Evolutionary conservation across 2,113 vertebrate species (phyloP), one percentile per base, ranked within the genome.

Genomic region (Ailuropoda melanoleuca): DNA sequence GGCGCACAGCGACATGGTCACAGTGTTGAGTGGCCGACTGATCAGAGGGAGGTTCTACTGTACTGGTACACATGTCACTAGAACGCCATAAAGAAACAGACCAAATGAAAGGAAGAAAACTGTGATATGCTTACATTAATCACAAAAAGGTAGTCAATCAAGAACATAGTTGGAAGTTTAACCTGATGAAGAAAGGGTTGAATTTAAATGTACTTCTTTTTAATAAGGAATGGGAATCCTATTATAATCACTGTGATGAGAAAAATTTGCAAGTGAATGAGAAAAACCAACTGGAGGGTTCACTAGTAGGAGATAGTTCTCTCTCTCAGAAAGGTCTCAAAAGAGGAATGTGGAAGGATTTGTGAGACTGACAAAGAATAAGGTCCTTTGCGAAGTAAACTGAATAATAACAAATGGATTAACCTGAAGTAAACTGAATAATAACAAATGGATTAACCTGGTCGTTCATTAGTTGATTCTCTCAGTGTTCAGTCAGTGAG

Each of bases 41-140:
- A 70, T 70, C 23, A 70, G 10, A 81, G 34, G 21, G 48, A 31
- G 34, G 60, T 37, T 82, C 58, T 88, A 74, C 1, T 50, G 19
- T 66, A 77, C 14, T 39, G 46, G 39, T 17, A 81, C 19, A 88
- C 1, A 74, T 19, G 48, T 72, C 60, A 68, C 64, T 89, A 89
- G 89, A 53, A 95, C 39, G 70, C 24, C 8, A 0, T 66, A 64
- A 95, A 75, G 34, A 97, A 95, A 72, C 17, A 92, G 68, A 94
- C 15, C n/a, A 87, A 89, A 85, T 66, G 83, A 89, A 97, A 75
- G 77, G 15, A 64, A 55, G 64, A 87, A 93, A 96, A 95, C 1
- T 93, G 48, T 66, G 72, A 18, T 66, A 75, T 15, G 37, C 24
- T 86, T 80, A 86, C 37, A 96, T 11, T 82, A 78, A 82, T 66